These are phyloP conservation scores for Autographa pulchrina DNA, from an alignment of 2,888 invertebrate genomes.

Conservation along the genomic window DNA sequence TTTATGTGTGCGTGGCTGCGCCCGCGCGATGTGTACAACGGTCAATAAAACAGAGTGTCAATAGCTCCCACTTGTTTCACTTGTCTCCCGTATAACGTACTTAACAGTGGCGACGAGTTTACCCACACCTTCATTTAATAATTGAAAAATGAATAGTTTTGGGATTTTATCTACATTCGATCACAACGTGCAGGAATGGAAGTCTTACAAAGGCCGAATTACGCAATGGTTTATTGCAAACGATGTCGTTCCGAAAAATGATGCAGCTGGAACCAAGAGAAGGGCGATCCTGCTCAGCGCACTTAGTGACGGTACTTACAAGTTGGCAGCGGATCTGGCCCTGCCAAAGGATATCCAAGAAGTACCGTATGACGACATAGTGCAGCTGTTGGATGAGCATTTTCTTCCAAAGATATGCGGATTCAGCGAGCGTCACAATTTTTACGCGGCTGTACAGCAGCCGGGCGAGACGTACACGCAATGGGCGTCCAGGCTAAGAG, in stretches of 20 bases:
- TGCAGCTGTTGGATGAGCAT: conserved; percentile 52
- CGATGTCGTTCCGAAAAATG: conserved; percentile 16
- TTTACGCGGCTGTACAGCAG: conserved; percentile 55
- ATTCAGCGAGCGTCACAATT: conserved; percentile 55
- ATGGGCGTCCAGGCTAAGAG: conserved; percentile 55
- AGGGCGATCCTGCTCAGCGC: too few species aligned
- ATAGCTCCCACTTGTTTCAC: too few species aligned
- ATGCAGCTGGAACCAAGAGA: too few species aligned
- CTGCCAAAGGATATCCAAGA: conserved; percentile 44
- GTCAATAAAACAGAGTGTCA: too few species aligned
- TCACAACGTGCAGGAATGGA: conserved; percentile 42
- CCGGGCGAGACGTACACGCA: conserved; percentile 49
- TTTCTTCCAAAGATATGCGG: conserved; percentile 31
- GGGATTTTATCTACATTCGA: conserved; percentile 33
- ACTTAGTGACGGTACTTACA: too few species aligned
- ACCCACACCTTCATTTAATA: too few species aligned
- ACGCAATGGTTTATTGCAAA: conserved; percentile 53
- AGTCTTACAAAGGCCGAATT: conserved; percentile 34
- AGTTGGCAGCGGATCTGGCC: conserved; percentile 46
- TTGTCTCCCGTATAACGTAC: neutral
- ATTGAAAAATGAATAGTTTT: too few species aligned
- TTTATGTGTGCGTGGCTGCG: too few species aligned
- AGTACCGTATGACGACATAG: conserved; percentile 42
- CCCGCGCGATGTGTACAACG: too few species aligned
- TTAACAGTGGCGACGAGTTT: neutral